These are phyloP conservation scores for Donacobius atricapilla DNA, from an alignment of 2,113 vertebrate genomes.

Conservation along the genomic window DNA sequence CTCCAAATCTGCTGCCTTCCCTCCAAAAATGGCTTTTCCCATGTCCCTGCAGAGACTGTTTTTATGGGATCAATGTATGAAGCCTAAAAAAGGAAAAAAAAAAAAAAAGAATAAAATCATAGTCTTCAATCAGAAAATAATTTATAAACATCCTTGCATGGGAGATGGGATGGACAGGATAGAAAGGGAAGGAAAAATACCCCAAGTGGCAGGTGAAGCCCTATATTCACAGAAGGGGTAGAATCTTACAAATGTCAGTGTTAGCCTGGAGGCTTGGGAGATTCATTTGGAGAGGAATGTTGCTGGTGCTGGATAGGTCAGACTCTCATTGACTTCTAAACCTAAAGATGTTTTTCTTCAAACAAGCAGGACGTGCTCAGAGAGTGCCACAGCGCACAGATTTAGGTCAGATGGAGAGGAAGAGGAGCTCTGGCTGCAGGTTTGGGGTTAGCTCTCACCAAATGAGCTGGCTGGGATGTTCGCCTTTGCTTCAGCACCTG, in stretches of 20 bases:
- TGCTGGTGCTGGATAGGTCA: background rate
- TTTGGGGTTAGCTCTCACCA: background rate
- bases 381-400: background rate
- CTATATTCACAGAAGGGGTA: background rate
- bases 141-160: background rate
- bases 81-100: background rate
- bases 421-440: background rate
- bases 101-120: no score
- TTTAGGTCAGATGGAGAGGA: constrained; percentile 28
- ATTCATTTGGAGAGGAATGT: background rate
- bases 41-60: background rate
- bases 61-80: background rate
- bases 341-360: background rate
- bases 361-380: background rate
- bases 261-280: background rate
- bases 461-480: background rate
- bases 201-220: background rate
- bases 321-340: background rate
- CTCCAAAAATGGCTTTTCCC: background rate
- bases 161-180: background rate
- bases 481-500: background rate
- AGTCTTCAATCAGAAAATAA: background rate
- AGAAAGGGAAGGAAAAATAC: background rate
- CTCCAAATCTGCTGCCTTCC: background rate
- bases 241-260: background rate